A percentile compares a stretch with the other conserved stretches of the same genome.
Conservation (phyloP, 2,888 invertebrate genomes). For the Ochropacha duplaris region DNA sequence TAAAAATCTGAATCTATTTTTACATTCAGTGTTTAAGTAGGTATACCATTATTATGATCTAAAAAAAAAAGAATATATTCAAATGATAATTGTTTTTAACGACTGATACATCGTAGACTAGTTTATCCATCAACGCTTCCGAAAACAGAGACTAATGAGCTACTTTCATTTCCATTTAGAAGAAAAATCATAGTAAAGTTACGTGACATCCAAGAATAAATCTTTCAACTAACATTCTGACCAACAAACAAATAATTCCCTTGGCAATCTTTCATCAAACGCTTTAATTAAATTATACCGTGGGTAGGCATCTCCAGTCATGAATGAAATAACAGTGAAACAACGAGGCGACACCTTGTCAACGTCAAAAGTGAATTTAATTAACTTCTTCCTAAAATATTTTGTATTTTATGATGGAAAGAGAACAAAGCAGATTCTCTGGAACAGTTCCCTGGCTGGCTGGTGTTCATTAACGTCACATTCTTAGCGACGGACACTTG, state of each 20-base stretch:
- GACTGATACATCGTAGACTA: not conserved
- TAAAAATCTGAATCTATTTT: no score
- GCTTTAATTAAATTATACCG: conserved; percentile 25
- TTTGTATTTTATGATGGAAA: conserved; percentile 23
- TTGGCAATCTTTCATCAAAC: conserved; percentile 10
- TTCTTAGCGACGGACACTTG: conserved; percentile 22
- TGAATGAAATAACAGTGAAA: conserved; percentile 20
- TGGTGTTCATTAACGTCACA: conserved; percentile 32
- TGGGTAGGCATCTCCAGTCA: conserved; percentile 5
- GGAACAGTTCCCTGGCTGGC: conserved; percentile 5
- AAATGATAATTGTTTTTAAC: no score
- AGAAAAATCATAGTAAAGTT: conserved; percentile 14
- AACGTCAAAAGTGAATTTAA: conserved; percentile 28
- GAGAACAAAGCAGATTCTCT: conserved; percentile 11
- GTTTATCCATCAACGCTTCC: not conserved
- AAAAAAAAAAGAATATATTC: no score
- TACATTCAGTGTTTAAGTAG: no score
- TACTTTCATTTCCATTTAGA: conserved; percentile 7
- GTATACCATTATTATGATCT: no score
- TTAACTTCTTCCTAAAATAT: conserved; percentile 25
- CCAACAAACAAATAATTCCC: conserved; percentile 13
- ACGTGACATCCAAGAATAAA: conserved; percentile 9
- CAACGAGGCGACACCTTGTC: conserved; percentile 23
- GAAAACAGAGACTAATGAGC: not conserved
- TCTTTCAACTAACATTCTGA: conserved; percentile 17